Evolutionary conservation across 2,113 vertebrate species (phyloP), one percentile per base, ranked within the genome.

Genomic region (Alectura lathami): DNA sequence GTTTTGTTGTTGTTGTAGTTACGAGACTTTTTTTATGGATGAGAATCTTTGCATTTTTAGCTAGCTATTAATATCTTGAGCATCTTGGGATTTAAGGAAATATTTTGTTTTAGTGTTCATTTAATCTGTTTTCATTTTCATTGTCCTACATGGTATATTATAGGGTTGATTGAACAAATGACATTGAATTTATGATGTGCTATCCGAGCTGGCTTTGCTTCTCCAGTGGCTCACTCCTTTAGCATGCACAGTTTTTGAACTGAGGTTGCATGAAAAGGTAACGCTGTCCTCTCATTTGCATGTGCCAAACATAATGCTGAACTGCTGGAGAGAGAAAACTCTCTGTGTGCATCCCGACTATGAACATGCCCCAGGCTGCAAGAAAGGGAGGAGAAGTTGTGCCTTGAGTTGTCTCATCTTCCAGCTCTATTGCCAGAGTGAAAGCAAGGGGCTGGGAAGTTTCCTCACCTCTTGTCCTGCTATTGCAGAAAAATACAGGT

Each of bases 81-180:
- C 69, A 64, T 22, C 26, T 54, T 94, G 53, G 15, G 17, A 63
- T 75, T 81, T 78, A 53, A 75, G 50, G 36, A 64, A 63, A 60
- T 48, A 34, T n/a, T 86, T 78, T 83, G 4, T 7, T 67, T 83
- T 59, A 3, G 12, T 81, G 54, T 23, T 16, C 38, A 38, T 81
- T 81, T 83, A 68, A 36, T 86, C 50, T 91, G 26, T 78, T 89
- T 80, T 78, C 16, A 51, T 78, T 92, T 88, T 75, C 73, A 47
- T 64, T 56, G 86, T 36, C 47, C 69, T 91, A 9, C 29, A 5
- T 0, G 3, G 14, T 1, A 1, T 81, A 13, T 78, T 81, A 17
- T 4, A 54, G 54, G 14, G 40, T 34, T 69, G 86, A 67, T 54
- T 50, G 59, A 80, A 13, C 1, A 4, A 85, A 43, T 68, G 48